Conservation (phyloP, 2,113 vertebrate genomes). For the Prunella fulvescens region DNA sequence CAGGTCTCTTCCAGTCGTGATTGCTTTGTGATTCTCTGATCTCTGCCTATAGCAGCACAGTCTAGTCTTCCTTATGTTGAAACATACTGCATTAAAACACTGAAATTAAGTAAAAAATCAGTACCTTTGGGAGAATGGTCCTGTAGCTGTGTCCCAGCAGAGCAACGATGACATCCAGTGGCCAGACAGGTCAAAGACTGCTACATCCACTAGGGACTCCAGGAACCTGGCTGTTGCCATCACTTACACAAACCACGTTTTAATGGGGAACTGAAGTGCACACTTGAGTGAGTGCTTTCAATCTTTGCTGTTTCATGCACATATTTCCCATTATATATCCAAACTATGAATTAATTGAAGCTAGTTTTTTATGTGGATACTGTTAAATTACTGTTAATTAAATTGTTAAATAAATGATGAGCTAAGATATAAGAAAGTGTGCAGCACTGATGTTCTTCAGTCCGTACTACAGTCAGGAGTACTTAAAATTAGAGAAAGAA, state of each 20-base stretch:
- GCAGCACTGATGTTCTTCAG: not conserved
- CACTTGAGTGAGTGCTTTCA: not conserved
- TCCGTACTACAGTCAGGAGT: not conserved
- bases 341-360: not conserved
- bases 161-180: constrained; percentile 51
- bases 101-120: not conserved
- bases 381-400: not conserved
- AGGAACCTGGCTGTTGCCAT: not conserved
- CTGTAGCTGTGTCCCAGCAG: not conserved
- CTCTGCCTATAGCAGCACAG: not conserved
- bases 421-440: not conserved
- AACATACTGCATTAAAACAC: not conserved
- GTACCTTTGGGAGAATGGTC: not conserved
- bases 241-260: not conserved
- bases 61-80: not conserved
- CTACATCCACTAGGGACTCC: not conserved
- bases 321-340: not conserved
- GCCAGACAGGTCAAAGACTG: constrained; percentile 20
- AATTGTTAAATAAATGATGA: not conserved
- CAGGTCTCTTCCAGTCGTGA: not conserved
- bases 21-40: not conserved
- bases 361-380: not conserved
- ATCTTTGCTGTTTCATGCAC: not conserved
- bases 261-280: not conserved
- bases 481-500: not conserved